phyloP scores from a whole-genome alignment of 2,113 vertebrate species.

The Amazona guildingii region DNA sequence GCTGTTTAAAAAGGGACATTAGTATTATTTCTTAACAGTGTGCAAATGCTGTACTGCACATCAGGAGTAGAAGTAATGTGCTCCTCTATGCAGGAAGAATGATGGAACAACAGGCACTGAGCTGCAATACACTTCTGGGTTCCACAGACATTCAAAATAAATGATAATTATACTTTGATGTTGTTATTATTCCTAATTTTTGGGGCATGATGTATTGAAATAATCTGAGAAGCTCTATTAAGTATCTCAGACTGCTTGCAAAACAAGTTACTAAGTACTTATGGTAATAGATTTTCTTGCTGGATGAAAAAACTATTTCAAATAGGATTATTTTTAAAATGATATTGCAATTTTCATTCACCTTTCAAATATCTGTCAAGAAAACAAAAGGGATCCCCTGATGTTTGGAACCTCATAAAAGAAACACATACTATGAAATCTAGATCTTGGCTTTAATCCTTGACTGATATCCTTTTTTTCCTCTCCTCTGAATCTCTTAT shows the following conservation, averaged over 20 bases:
- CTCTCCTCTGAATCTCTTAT: neutral
- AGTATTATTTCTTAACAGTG: neutral
- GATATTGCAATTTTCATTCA: neutral
- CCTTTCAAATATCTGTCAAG: neutral
- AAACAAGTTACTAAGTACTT: slow-evolving; percentile 18
- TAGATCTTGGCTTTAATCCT: neutral
- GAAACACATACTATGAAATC: neutral
- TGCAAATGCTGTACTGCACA: neutral
- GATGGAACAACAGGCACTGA: neutral
- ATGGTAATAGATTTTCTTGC: neutral
- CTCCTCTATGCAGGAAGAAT: neutral
- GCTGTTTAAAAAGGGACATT: neutral
- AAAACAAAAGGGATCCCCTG: slow-evolving; percentile 8
- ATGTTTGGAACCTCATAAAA: neutral
- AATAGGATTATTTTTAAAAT: slow-evolving; percentile 4
- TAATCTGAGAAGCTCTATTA: neutral
- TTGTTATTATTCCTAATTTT: neutral
- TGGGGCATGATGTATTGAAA: neutral
- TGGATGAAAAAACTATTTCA: slow-evolving; percentile 20
- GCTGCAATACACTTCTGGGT: neutral
- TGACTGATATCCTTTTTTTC: neutral
- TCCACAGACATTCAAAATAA: neutral
- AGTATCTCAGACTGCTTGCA: neutral
- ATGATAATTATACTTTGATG: neutral
- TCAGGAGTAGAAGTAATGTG: neutral